Percentiles rank a stretch among this genome's conserved stretches.
Evolutionary conservation across 1,140 invertebrate species (phyloP).

Genomic region (Ditylenchus dipsaci): DNA sequence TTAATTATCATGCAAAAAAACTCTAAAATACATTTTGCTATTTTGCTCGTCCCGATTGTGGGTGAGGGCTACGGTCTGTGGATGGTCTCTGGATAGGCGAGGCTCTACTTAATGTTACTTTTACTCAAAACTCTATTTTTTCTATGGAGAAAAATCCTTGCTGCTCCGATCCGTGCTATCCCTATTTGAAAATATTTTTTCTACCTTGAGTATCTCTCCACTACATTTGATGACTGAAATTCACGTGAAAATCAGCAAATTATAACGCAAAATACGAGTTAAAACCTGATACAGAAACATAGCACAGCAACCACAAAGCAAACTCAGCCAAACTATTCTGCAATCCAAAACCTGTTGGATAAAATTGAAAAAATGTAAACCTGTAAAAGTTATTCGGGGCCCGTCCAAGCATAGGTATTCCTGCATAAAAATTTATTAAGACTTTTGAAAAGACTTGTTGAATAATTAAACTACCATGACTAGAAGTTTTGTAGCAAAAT

Average conservation of each 20-base stretch:
- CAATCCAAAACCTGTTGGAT: neutral
- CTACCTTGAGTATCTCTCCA: neutral
- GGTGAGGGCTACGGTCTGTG: too few species aligned
- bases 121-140: too few species aligned
- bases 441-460: neutral
- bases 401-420: neutral
- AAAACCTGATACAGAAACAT: neutral
- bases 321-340: neutral
- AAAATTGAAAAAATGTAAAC: neutral
- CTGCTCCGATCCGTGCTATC: too few species aligned
- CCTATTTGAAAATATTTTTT: too few species aligned
- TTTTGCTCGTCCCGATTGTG: too few species aligned
- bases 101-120: too few species aligned
- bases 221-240: neutral
- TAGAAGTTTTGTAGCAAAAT: neutral
- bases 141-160: too few species aligned
- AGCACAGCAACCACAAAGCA: neutral
- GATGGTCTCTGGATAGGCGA: too few species aligned
- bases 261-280: neutral
- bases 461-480: neutral
- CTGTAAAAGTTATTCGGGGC: constrained; percentile 5
- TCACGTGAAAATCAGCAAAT: neutral
- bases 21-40: too few species aligned
- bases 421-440: neutral
- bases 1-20: too few species aligned